Percentiles rank a stretch among this genome's conserved stretches.
Evolutionary conservation across 1,140 invertebrate species (phyloP).

Genomic region (Rhagoletis pomonella): DNA sequence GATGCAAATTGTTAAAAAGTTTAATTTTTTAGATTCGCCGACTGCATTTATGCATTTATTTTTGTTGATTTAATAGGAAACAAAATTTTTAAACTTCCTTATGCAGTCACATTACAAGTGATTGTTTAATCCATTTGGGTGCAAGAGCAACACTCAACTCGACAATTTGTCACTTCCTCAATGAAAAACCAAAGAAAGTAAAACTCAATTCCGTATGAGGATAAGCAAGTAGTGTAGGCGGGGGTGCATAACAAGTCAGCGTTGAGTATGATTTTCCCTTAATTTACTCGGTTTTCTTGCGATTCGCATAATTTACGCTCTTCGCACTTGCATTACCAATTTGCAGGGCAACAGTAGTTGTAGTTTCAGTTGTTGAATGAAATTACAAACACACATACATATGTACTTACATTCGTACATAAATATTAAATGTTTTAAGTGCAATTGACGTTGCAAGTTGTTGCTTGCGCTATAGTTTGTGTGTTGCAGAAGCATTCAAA

Average conservation of each 20-base stretch:
- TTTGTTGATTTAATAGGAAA: neutral
- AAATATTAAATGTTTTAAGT: slow-evolving; percentile 13
- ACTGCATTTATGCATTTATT: too few relatives aligned
- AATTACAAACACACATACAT: neutral
- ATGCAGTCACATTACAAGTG: neutral
- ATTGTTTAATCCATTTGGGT: neutral
- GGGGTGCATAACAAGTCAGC: neutral
- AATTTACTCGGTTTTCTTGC: slow-evolving; percentile 28
- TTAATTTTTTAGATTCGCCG: too few relatives aligned
- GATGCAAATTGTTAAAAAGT: too few relatives aligned
- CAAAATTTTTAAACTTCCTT: neutral
- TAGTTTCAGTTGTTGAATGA: slow-evolving; percentile 2
- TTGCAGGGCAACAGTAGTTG: slow-evolving; percentile 25
- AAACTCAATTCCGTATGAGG: neutral
- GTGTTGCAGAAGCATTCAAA: neutral
- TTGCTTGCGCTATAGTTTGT: neutral
- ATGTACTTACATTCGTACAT: too few relatives aligned
- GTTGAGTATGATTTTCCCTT: slow-evolving; percentile 25
- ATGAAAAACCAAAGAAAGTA: neutral
- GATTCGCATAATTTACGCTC: neutral
- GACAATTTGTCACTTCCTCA: neutral
- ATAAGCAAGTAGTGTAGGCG: neutral
- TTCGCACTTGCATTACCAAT: slow-evolving; percentile 28
- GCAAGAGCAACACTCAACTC: neutral
- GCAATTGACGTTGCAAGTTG: neutral